phyloP scores from a whole-genome alignment of 2,797 vertebrate species.

The Varecia variegata region DNA sequence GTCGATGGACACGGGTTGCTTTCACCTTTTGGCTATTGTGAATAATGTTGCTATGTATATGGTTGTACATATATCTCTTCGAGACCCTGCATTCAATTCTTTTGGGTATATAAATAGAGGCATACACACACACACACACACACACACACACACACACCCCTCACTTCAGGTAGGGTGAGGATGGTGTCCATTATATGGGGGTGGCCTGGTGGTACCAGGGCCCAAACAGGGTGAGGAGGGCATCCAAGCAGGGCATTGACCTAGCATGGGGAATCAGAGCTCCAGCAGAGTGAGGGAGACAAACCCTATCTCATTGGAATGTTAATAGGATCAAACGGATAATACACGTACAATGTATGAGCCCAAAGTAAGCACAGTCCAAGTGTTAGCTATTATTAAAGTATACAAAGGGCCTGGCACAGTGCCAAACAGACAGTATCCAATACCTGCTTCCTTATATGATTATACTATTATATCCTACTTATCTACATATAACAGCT shows the following conservation, averaged over 20 bases:
- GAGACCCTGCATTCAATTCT: neutral
- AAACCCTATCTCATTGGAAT: neutral
- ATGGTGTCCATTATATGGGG: neutral
- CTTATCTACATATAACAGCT: neutral
- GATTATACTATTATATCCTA: neutral
- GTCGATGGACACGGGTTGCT: neutral
- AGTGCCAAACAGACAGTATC: neutral
- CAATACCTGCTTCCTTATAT: neutral
- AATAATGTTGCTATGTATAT: neutral
- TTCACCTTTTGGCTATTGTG: neutral
- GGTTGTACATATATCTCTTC: neutral
- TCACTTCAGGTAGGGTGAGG: neutral
- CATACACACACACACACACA: too few species aligned
- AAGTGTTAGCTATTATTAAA: neutral
- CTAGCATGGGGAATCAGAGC: neutral
- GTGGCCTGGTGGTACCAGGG: neutral
- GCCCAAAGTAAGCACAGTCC: neutral
- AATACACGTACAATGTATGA: neutral
- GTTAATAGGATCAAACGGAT: neutral
- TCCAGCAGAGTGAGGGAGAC: neutral
- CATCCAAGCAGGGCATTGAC: neutral
- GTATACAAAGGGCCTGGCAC: neutral
- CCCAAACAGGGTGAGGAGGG: neutral
- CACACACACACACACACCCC: too few species aligned
- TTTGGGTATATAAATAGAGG: neutral